These are phyloP conservation scores for Phaetusa simplex DNA, from an alignment of 2,113 vertebrate species.

Conservation along the genomic window DNA sequence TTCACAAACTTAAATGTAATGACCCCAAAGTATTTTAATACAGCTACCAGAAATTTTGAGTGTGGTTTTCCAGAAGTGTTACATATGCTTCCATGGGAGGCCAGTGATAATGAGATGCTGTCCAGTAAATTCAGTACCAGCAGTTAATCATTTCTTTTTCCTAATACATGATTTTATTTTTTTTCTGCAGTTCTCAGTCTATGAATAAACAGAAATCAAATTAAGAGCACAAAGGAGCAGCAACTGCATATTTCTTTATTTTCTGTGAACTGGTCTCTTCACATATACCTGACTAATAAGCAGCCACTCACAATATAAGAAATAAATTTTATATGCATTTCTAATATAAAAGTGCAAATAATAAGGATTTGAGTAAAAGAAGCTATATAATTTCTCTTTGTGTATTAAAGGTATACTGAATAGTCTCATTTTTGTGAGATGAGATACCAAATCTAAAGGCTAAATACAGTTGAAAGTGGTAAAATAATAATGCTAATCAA, in stretches of 20 bases:
- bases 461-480: not conserved
- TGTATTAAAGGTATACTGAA: not conserved
- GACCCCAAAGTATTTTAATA: not conserved
- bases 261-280: not conserved
- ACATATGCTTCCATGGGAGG: not conserved
- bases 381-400: not conserved
- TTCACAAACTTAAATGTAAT: not conserved
- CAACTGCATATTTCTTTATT: not conserved
- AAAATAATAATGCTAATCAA: not conserved
- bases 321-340: not conserved
- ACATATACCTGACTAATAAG: not conserved
- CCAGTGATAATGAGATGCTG: not conserved
- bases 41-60: not conserved
- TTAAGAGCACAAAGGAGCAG: not conserved
- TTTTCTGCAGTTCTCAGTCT: not conserved
- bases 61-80: not conserved
- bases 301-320: not conserved
- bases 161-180: not conserved
- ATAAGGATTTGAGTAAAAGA: not conserved
- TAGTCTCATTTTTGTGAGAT: not conserved
- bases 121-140: not conserved
- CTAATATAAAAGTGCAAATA: not conserved
- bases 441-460: not conserved
- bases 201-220: not conserved
- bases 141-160: not conserved